phyloP scores from a whole-genome alignment of 2,113 vertebrate species.

The Anoura caudifer region DNA sequence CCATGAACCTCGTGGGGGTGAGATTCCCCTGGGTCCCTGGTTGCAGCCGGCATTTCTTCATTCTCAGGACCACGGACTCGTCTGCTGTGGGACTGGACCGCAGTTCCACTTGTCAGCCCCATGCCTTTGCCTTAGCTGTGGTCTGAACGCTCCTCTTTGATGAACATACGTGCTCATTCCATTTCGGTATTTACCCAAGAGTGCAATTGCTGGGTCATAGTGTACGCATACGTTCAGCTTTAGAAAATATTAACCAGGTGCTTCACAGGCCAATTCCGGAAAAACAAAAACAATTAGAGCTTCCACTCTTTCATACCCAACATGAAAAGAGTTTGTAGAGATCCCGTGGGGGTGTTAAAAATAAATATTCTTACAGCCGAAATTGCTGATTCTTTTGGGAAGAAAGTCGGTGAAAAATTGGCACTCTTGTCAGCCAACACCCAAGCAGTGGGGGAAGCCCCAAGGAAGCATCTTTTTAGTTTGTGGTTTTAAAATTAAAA shows the following conservation, averaged over 20 bases:
- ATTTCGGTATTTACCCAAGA: neutral
- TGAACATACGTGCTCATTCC: neutral
- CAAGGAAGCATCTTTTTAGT: neutral
- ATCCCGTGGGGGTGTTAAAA: neutral
- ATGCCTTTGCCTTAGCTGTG: neutral
- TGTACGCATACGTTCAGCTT: neutral
- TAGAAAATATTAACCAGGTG: conserved; percentile 12
- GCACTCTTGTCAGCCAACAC: neutral
- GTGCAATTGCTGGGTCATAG: neutral
- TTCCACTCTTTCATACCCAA: neutral
- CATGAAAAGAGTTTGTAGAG: conserved; percentile 6
- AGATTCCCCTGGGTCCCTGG: neutral
- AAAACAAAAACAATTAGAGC: neutral
- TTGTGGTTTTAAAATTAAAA: conserved; percentile 7
- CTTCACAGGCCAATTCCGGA: neutral
- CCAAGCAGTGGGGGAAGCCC: neutral
- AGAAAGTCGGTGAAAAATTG: neutral
- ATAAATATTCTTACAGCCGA: conserved; percentile 37
- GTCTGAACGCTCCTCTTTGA: neutral
- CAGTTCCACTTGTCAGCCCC: neutral
- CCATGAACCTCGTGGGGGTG: neutral
- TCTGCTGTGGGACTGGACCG: too few species aligned
- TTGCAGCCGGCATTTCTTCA: neutral
- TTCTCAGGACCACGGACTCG: neutral
- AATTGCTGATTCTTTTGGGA: neutral